Conservation (phyloP, 2,888 invertebrate species). For the Cheilosia vernalis region DNA sequence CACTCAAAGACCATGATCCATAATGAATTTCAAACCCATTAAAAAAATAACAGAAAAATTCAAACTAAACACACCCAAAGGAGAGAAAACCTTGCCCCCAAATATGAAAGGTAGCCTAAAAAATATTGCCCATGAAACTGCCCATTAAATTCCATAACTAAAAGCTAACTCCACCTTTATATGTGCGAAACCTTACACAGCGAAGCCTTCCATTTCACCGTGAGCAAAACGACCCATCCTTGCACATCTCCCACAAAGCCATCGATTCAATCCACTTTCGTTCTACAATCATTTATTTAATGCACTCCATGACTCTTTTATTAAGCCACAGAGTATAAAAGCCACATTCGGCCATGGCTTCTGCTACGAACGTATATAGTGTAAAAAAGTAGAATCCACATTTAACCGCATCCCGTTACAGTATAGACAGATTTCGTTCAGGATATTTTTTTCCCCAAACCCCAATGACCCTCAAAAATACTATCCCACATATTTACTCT, state of each 20-base stretch:
- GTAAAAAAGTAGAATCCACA: constrained; percentile 21
- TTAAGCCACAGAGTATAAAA: constrained; percentile 27
- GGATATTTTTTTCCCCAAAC: constrained; percentile 1
- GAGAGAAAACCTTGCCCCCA: neutral
- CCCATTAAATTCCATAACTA: neutral
- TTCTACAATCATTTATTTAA: constrained; percentile 55
- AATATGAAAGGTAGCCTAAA: neutral
- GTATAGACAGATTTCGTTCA: constrained; percentile 30
- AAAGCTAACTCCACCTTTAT: neutral
- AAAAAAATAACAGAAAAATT: neutral
- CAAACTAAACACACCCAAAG: neutral
- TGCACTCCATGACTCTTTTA: constrained; percentile 33
- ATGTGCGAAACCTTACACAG: neutral
- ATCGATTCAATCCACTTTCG: constrained; percentile 38
- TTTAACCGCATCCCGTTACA: constrained; percentile 32
- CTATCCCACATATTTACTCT: constrained; percentile 30
- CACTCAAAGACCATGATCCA: neutral
- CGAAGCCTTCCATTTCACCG: neutral
- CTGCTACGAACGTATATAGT: constrained; percentile 6
- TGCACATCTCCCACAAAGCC: constrained; percentile 2
- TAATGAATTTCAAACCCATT: neutral
- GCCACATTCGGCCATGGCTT: constrained; percentile 47
- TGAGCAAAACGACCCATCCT: constrained; percentile 1
- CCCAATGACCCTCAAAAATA: constrained; percentile 55
- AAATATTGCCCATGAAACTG: neutral